Conservation (phyloP, 2,797 vertebrate species). For the Natrix natrix region DNA sequence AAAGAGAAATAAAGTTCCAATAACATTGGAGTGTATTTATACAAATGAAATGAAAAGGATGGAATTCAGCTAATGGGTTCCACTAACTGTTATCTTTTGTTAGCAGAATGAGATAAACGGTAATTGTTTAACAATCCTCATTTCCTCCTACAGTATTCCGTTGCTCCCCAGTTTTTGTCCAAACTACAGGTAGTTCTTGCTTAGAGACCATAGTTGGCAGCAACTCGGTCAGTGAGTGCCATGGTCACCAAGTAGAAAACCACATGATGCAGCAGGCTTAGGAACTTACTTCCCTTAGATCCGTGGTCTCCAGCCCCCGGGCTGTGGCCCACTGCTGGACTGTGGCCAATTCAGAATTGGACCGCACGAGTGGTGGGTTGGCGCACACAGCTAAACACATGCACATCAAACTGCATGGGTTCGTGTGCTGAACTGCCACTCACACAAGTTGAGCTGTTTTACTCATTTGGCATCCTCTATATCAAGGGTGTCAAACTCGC, state of each 20-base stretch:
- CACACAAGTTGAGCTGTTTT: background rate
- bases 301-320: background rate
- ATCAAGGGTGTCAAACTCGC: background rate
- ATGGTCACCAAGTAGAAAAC: background rate
- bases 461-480: background rate
- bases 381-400: background rate
- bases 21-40: background rate
- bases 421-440: background rate
- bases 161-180: background rate
- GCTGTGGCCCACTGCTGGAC: background rate
- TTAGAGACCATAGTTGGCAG: too few relatives aligned
- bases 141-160: background rate
- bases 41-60: background rate
- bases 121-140: background rate
- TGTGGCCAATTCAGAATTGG: background rate
- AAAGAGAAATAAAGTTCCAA: background rate
- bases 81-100: background rate
- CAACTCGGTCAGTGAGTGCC: background rate
- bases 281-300: background rate
- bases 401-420: background rate
- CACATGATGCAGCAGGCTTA: background rate
- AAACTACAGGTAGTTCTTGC: background rate
- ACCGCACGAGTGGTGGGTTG: rapidly evolving
- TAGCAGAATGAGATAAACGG: background rate
- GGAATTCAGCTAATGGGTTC: background rate